These are phyloP conservation scores for Brachionus paranguensis DNA, from an alignment of 1,140 invertebrate species.

Conservation along the genomic window DNA sequence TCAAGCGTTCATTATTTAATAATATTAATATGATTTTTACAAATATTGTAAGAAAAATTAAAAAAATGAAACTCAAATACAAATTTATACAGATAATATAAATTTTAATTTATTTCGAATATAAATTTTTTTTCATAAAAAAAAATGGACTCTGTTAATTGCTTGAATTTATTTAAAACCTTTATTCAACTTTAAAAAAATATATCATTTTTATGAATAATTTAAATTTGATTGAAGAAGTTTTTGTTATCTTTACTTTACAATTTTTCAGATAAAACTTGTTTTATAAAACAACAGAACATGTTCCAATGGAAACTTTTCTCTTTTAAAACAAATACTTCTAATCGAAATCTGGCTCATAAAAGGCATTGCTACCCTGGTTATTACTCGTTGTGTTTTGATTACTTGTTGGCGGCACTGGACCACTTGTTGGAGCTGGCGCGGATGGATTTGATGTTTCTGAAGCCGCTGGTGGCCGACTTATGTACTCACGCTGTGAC, in stretches of 20 bases:
- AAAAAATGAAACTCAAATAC: no score
- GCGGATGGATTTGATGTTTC: neutral
- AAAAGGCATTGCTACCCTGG: neutral
- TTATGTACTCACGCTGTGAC: constrained; percentile 32
- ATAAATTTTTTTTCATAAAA: no score
- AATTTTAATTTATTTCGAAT: no score
- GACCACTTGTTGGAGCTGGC: neutral
- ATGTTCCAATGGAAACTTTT: neutral
- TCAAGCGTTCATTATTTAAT: no score
- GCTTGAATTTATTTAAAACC: neutral
- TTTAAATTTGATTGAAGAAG: neutral
- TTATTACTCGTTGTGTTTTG: neutral
- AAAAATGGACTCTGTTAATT: no score
- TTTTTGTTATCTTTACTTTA: neutral
- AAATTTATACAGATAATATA: no score
- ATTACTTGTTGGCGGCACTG: neutral
- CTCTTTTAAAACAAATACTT: neutral
- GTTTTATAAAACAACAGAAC: neutral
- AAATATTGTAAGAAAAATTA: no score
- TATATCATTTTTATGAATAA: neutral
- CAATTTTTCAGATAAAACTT: neutral
- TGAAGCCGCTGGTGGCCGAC: neutral
- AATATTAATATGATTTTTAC: no score
- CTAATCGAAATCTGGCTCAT: constrained; percentile 20
- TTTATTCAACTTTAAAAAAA: neutral